Evolutionary conservation across 1,140 invertebrate species (phyloP).

Genomic region (Metaphire vulgaris): DNA sequence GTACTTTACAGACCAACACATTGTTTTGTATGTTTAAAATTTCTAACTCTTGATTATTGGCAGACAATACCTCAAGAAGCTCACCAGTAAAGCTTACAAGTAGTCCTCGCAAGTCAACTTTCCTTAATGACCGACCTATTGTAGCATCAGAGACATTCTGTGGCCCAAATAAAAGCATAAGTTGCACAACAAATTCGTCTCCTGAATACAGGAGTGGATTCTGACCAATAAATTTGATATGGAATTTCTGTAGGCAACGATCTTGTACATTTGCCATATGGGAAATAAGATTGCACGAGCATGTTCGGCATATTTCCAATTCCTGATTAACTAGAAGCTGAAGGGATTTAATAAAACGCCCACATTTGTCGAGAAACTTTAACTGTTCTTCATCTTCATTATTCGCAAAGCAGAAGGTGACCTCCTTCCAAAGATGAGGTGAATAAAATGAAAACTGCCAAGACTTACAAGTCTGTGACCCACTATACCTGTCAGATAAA

Average conservation of each 20-base stretch:
- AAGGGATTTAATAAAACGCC: conserved; percentile 14
- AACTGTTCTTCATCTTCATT: conserved; percentile 18
- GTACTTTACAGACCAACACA: conserved; percentile 38
- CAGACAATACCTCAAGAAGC: conserved; percentile 36
- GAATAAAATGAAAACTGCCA: conserved; percentile 33
- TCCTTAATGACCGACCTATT: conserved; percentile 22
- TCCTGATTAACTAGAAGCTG: conserved; percentile 26
- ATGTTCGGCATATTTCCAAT: conserved; percentile 24
- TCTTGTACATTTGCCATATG: conserved; percentile 26
- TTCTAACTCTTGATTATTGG: conserved; percentile 38
- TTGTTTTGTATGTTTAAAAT: conserved; percentile 41
- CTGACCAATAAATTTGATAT: conserved; percentile 33
- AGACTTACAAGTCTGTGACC: conserved; percentile 28
- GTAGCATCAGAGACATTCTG: neutral
- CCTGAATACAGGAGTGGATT: conserved; percentile 41
- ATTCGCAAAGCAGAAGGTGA: conserved; percentile 30
- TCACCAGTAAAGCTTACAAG: conserved; percentile 36
- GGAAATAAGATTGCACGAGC: conserved; percentile 32
- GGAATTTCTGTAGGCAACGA: conserved; percentile 30
- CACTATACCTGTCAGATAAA: conserved; percentile 28
- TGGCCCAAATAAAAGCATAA: conserved; percentile 33
- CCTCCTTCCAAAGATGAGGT: conserved; percentile 29
- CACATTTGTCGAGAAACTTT: conserved; percentile 25
- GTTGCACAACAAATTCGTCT: conserved; percentile 33
- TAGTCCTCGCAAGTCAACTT: conserved; percentile 39